These are phyloP conservation scores for Eptatretus burgeri DNA, from an alignment of 2,113 vertebrate genomes.

Conservation along the genomic window DNA sequence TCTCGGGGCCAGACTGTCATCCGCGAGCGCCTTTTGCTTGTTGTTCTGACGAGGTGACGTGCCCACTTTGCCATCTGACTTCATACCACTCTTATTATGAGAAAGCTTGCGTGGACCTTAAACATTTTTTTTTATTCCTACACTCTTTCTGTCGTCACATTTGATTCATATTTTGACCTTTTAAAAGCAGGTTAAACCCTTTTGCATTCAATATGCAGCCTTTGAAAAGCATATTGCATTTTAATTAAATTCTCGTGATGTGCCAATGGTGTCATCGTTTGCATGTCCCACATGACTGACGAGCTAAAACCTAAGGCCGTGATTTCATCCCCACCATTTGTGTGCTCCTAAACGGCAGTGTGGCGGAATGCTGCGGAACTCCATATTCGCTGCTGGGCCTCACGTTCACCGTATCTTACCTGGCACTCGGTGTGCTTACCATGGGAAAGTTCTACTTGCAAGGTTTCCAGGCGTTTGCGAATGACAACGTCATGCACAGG, in stretches of 20 bases:
- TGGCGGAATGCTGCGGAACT: slow-evolving; percentile 37
- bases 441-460: slow-evolving; percentile 43
- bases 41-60: slow-evolving; percentile 32
- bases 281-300: too few species aligned
- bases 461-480: slow-evolving; percentile 27
- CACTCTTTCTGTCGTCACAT: not conserved
- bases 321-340: too few species aligned
- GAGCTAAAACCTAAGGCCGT: too few species aligned
- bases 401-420: slow-evolving; percentile 41
- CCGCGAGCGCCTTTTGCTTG: slow-evolving; percentile 27
- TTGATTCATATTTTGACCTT: not conserved
- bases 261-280: too few species aligned
- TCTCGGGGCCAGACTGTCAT: slow-evolving; percentile 13
- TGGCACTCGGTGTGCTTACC: slow-evolving; percentile 33
- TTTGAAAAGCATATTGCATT: too few species aligned
- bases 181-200: not conserved
- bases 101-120: too few species aligned
- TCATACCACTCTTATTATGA: not conserved
- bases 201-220: too few species aligned
- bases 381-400: slow-evolving; percentile 42
- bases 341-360: slow-evolving; percentile 14
- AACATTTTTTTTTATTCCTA: not conserved
- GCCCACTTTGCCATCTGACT: not conserved
- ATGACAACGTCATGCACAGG: slow-evolving; percentile 51
- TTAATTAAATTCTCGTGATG: too few species aligned